Evolutionary conservation across 2,113 vertebrate genomes (phyloP).

Genomic region (Pipra filicauda): DNA sequence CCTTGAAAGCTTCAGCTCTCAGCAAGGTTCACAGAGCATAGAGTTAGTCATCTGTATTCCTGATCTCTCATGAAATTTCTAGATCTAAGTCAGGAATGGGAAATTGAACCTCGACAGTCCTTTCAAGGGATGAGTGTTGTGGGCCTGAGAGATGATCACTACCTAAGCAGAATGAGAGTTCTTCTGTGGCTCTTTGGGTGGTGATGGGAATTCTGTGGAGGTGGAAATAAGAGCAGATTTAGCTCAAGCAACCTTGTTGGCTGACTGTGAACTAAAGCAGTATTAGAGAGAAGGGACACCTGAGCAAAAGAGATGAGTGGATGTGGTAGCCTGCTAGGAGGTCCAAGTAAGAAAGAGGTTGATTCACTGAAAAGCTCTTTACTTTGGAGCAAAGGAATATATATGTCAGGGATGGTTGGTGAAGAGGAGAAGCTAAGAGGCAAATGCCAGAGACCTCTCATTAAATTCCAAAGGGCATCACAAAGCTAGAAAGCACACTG

Average conservation of each 20-base stretch:
- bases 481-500: not conserved
- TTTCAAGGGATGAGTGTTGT: not conserved
- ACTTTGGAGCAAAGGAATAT: not conserved
- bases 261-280: not conserved
- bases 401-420: not conserved
- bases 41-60: not conserved
- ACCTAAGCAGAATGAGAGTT: not conserved
- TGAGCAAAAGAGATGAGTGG: not conserved
- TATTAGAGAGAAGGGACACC: not conserved
- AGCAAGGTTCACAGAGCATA: not conserved
- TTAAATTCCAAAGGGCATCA: not conserved
- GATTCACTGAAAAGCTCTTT: not conserved
- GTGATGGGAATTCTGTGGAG: not conserved
- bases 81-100: not conserved
- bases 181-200: not conserved
- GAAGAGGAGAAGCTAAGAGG: not conserved
- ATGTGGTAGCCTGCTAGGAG: not conserved
- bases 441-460: not conserved
- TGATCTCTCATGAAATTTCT: not conserved
- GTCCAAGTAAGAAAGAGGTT: not conserved
- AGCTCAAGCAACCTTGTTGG: not conserved
- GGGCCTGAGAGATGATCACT: not conserved
- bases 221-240: not conserved
- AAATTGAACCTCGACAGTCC: not conserved
- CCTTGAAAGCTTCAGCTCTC: not conserved